Percentiles rank a stretch among this genome's conserved stretches.
phyloP scores from a whole-genome alignment of 2,888 invertebrate genomes.

The Cephus rjabovi region DNA sequence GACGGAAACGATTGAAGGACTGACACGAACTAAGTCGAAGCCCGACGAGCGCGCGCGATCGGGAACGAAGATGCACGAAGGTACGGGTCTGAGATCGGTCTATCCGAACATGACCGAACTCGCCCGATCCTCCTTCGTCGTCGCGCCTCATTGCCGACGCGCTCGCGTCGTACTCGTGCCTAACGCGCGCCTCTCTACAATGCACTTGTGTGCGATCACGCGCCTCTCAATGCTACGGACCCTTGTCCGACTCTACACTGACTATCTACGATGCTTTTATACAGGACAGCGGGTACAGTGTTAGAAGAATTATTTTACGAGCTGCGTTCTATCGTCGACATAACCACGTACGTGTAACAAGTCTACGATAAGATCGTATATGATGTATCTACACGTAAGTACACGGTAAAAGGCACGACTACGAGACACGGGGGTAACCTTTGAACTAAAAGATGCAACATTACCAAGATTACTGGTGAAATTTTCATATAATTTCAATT shows the following conservation, averaged over 20 bases:
- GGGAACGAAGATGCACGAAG: background rate
- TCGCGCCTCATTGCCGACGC: constrained; percentile 12
- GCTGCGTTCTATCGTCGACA: background rate
- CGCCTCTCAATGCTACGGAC: background rate
- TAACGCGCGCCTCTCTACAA: constrained; percentile 39
- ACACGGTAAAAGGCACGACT: background rate
- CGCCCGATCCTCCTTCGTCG: background rate
- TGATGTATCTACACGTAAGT: background rate
- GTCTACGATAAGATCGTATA: background rate
- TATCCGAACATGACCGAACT: background rate
- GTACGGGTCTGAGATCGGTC: background rate
- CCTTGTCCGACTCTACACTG: background rate
- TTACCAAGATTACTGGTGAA: background rate
- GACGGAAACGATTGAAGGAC: background rate
- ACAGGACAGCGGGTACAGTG: background rate
- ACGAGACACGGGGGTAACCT: background rate
- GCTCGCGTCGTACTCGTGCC: constrained; percentile 51
- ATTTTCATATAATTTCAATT: background rate
- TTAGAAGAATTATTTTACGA: background rate
- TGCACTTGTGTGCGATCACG: constrained; percentile 1
- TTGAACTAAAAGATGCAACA: background rate
- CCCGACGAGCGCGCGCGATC: background rate
- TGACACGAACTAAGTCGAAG: background rate
- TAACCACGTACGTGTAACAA: background rate
- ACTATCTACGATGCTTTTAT: background rate